phyloP scores from a whole-genome alignment of 2,113 vertebrate species.

The Zeus faber region DNA sequence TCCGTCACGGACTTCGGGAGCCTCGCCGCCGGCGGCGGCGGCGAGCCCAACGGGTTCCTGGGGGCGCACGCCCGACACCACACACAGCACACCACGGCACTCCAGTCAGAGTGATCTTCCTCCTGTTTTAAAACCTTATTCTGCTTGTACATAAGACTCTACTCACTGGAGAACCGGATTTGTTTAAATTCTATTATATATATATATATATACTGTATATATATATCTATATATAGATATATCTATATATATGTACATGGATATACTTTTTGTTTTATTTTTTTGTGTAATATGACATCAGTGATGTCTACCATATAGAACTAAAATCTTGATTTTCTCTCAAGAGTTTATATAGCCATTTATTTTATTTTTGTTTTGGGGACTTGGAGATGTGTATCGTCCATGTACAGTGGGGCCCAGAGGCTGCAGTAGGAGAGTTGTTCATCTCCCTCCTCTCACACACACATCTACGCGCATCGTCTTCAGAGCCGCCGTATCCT shows the following conservation, averaged over 20 bases:
- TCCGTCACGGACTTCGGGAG: conserved; percentile 95
- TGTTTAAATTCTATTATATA: conserved; percentile 70
- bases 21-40: conserved; percentile 77
- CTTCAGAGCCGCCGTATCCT: conserved; percentile 83
- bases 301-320: conserved; percentile 99
- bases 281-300: conserved; percentile 97
- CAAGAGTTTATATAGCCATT: conserved; percentile 97
- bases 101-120: conserved; percentile 89
- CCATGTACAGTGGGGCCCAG: conserved; percentile 83
- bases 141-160: conserved; percentile 85
- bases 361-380: conserved; percentile 80
- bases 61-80: conserved; percentile 86
- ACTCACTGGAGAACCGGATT: conserved; percentile 95
- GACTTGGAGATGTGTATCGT: conserved; percentile 86
- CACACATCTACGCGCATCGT: conserved; percentile 63
- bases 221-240: conserved; percentile 18
- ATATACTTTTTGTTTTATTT: conserved; percentile 68
- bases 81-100: conserved; percentile 86
- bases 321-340: conserved; percentile 99
- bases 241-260: conserved; percentile 62
- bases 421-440: conserved; percentile 87
- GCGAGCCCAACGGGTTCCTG: conserved; percentile 89
- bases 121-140: conserved; percentile 69
- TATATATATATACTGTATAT: conserved; percentile 46
- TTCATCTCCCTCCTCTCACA: conserved; percentile 57